Base-by-base conservation (phyloP, 2,113 vertebrate species). In the Arothron firmamentum region DNA sequence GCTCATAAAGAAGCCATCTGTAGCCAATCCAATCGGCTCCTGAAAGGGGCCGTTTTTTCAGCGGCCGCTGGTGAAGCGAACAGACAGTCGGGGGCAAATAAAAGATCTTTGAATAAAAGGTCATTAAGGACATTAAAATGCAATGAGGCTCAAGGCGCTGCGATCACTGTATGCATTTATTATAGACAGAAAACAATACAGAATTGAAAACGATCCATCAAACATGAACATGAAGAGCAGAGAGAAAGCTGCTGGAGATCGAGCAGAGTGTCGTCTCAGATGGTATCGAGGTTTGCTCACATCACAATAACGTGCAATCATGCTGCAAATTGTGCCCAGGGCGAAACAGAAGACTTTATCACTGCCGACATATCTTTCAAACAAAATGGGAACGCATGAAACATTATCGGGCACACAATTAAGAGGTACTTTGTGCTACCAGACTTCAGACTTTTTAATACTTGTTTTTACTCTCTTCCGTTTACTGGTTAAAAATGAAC, bases 121-220 rank as follows among this genome's bases (percentile, higher is more conserved):
- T 47, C 4, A 16, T 45, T 17, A 4, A 7, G 47, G 28, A 56
- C 20, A 46, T 13, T 12, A 12, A 57, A 34, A 20, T 18, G n/a
- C 7, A 62, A 5, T 76, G 64, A 56, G 34, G 67, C 23, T 17
- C 42, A 53, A 52, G 2, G 0, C 28, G 0, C 46, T 62, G 52
- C 52, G 60, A 61, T 70, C 57, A 61, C 28, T 18, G 31, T 64
- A 55, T 49, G 14, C 69, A 19, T 88, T 89, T 87, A 87, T 80
- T 87, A 28, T 57, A 66, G 66, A 78, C 80, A 78, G 79, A 63
- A 34, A 79, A 85, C 70, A 62, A 77, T 75, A 73, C 78, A 83
- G 84, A 81, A 73, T 79, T 73, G 70, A 69, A 85, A 84, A 68
- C 75, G 54, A 76, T 60, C 75, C 67, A 84, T 76, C 50, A 56